These are phyloP conservation scores for Melieria picta DNA, from an alignment of 2,888 invertebrate genomes.

Conservation along the genomic window DNA sequence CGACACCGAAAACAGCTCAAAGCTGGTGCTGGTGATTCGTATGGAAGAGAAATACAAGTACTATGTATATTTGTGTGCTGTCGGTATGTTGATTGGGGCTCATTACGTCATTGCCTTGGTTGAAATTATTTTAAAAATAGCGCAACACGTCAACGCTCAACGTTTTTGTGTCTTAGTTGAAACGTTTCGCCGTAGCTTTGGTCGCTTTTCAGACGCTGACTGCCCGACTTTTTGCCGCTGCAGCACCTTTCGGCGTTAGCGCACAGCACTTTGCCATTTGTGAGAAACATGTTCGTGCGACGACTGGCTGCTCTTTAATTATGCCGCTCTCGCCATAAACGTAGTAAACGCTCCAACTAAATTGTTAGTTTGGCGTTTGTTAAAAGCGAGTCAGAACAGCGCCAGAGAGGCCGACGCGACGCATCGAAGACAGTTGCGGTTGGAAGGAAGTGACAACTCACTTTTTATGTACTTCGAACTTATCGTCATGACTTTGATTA, in stretches of 20 bases:
- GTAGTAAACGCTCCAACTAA: neutral
- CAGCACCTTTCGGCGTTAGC: neutral
- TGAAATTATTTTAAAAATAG: conserved; percentile 34
- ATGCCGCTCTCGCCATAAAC: neutral
- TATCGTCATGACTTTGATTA: too few relatives aligned
- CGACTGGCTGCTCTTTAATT: neutral
- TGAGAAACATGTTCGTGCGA: too few relatives aligned
- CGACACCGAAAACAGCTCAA: too few relatives aligned
- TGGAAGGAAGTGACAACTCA: too few relatives aligned
- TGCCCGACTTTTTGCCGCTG: conserved; percentile 5
- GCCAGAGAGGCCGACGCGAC: too few relatives aligned
- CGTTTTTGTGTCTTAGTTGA: neutral
- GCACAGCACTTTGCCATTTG: neutral
- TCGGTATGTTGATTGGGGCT: conserved; percentile 6
- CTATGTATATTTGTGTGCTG: too few relatives aligned
- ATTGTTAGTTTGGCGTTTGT: neutral
- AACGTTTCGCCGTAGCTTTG: neutral
- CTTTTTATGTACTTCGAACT: too few relatives aligned
- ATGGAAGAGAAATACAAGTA: too few relatives aligned
- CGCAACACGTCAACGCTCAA: conserved; percentile 25
- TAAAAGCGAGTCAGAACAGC: too few relatives aligned
- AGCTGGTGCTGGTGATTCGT: too few relatives aligned
- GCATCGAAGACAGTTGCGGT: too few relatives aligned
- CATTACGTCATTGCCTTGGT: conserved; percentile 32
- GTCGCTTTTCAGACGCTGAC: neutral